phyloP scores from a whole-genome alignment of 1,140 invertebrate genomes.

The Achroia grisella region DNA sequence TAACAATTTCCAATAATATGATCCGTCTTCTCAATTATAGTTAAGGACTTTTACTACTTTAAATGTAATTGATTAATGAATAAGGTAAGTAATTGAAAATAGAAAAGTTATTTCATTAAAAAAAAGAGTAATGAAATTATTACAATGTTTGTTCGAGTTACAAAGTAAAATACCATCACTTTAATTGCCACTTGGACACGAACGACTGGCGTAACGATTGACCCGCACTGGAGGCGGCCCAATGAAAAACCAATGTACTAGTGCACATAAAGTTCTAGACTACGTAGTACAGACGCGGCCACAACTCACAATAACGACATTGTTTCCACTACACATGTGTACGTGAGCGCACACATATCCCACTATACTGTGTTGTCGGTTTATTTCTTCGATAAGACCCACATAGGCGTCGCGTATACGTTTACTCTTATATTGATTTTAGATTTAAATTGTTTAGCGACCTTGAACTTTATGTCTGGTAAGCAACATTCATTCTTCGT shows the following conservation, averaged over 20 bases:
- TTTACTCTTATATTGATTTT: conserved; percentile 62
- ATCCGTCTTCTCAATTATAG: too few relatives aligned
- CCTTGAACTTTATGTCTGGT: conserved; percentile 69
- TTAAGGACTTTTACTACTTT: too few relatives aligned
- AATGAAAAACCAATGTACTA: neutral
- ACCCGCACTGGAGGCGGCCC: neutral
- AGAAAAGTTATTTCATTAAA: too few relatives aligned
- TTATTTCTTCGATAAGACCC: conserved; percentile 28
- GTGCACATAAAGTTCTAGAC: conserved; percentile 43
- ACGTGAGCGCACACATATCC: conserved; percentile 40
- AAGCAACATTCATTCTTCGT: conserved; percentile 31
- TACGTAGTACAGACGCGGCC: conserved; percentile 28
- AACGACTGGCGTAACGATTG: too few relatives aligned
- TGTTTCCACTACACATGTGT: conserved; percentile 50
- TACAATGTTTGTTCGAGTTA: too few relatives aligned
- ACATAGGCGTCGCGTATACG: conserved; percentile 46
- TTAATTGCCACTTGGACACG: too few relatives aligned
- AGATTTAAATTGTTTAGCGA: conserved; percentile 47
- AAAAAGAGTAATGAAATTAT: too few relatives aligned
- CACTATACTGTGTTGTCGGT: conserved; percentile 20
- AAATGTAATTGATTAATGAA: too few relatives aligned
- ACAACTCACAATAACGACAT: conserved; percentile 62
- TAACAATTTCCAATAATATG: too few relatives aligned
- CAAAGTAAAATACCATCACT: too few relatives aligned
- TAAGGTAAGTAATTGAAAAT: too few relatives aligned